Percentiles rank a stretch among this genome's conserved stretches.
phyloP scores from a whole-genome alignment of 1,140 invertebrate genomes.

The Drosophila kohkoa region DNA sequence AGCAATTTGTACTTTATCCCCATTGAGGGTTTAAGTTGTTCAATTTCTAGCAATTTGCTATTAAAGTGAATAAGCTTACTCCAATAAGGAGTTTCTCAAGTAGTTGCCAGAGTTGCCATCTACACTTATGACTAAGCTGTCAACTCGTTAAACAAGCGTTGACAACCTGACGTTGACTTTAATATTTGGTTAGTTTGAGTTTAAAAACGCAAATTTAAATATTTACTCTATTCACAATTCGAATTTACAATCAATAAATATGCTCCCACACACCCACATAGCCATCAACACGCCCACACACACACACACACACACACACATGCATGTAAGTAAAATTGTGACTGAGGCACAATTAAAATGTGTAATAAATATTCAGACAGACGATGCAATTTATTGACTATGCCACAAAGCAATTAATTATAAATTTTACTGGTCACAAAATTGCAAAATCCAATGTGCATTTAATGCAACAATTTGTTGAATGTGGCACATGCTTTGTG shows the following conservation, averaged over 20 bases:
- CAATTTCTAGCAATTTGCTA: neutral
- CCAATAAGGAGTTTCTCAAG: neutral
- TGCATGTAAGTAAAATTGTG: neutral
- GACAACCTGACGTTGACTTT: neutral
- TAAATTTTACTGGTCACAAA: conserved; percentile 27
- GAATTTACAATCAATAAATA: neutral
- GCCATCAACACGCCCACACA: neutral
- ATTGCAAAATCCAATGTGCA: conserved; percentile 9
- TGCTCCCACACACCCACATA: conserved; percentile 3
- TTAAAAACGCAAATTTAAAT: neutral
- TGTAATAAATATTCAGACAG: conserved; percentile 37
- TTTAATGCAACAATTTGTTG: conserved; percentile 16
- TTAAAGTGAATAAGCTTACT: neutral
- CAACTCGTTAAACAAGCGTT: neutral
- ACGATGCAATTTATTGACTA: conserved; percentile 29
- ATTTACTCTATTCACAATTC: neutral
- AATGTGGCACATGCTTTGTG: conserved; percentile 7
- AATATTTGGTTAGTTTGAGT: neutral
- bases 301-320: conserved; percentile 8
- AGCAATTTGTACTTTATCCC: neutral
- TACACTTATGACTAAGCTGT: too few species aligned
- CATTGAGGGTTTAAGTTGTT: neutral
- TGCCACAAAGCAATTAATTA: conserved; percentile 50
- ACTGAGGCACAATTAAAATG: conserved; percentile 38
- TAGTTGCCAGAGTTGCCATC: neutral